Percentiles rank a stretch among this genome's conserved stretches.
phyloP scores from a whole-genome alignment of 1,140 invertebrate species.

The Zelostemma sp. region DNA sequence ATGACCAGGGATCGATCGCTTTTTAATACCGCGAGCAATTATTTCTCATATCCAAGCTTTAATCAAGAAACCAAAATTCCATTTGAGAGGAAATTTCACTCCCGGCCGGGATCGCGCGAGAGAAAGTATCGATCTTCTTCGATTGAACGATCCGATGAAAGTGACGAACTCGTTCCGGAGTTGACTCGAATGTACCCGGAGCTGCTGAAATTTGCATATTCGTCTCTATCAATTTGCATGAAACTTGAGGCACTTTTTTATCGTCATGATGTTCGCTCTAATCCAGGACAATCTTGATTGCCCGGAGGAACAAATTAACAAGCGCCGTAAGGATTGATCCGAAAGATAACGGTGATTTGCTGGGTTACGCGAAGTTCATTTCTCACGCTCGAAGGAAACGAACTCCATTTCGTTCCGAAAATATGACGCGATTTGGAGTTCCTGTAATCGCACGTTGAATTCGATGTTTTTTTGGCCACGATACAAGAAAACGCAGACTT shows the following conservation, averaged over 20 bases:
- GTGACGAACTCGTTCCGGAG: neutral
- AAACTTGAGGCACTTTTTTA: conserved; percentile 22
- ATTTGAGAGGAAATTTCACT: no score
- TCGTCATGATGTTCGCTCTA: neutral
- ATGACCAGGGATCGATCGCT: conserved; percentile 36
- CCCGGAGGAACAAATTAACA: conserved; percentile 36
- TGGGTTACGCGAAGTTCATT: conserved; percentile 24
- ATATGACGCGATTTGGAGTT: conserved; percentile 40
- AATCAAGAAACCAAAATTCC: no score
- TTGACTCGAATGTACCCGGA: neutral
- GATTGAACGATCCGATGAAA: no score
- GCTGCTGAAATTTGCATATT: conserved; percentile 34
- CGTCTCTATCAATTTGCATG: conserved; percentile 34
- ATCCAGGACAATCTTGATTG: conserved; percentile 22
- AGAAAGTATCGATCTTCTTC: no score
- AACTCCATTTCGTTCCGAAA: conserved; percentile 1
- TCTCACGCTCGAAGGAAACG: neutral
- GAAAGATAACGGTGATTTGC: conserved; percentile 44
- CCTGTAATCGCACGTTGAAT: conserved; percentile 44
- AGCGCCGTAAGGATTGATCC: conserved; percentile 39
- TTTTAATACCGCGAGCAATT: no score
- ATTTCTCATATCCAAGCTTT: no score
- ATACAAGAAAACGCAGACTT: conserved; percentile 34
- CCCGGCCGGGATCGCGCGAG: no score
- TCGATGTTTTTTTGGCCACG: conserved; percentile 38